Evolutionary conservation across 2,888 invertebrate species (phyloP), one percentile per base, ranked within the genome.

Genomic region (Cephonodes hylas): DNA sequence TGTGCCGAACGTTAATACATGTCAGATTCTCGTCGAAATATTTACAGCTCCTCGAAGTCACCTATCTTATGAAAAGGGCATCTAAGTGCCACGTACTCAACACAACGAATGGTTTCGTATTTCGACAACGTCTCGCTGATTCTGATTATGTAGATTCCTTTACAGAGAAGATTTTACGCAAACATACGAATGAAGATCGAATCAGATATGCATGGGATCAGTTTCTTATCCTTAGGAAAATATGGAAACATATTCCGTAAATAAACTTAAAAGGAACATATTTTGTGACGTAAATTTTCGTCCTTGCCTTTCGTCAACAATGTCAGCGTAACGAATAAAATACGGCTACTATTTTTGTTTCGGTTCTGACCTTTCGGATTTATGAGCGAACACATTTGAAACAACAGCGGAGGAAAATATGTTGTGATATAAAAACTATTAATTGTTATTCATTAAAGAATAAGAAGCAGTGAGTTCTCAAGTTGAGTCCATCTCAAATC

Each of bases 191-290:
- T 85, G 85, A 83, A 83, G 83, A 87, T 84, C 86, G 82, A 86
- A 88, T 88, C 87, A 87, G 84, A 87, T 89, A 87, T 88, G 86
- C 85, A 88, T 87, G 82, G 86, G 84, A 86, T 86, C 86, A 83
- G 85, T 85, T 83, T 84, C 83, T 85, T 85, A 84, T 84, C 80
- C 81, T 80, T 75, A 74, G 71, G 63, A 80, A 84, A 82, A 84
- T 85, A 84, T 86, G 77, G 75, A 73, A 79, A 81, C 74, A 79
- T 80, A 80, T 83, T 79, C 74, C 71, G 79, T 84, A 83, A 81
- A 83, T 79, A 84, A 77, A 80, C 81, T 83, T 80, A 78, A 82
- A 79, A 77, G 74, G 75, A 74, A 72, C 68, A 74, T 72, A 74
- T 75, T 74, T 72, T 69, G 68, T 64, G 68, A 62, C 69, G 64